Evolutionary conservation across 1,140 invertebrate species (phyloP), one percentile per base, ranked within the genome.

Genomic region (Hermatobates lingyangjiaoensis): DNA sequence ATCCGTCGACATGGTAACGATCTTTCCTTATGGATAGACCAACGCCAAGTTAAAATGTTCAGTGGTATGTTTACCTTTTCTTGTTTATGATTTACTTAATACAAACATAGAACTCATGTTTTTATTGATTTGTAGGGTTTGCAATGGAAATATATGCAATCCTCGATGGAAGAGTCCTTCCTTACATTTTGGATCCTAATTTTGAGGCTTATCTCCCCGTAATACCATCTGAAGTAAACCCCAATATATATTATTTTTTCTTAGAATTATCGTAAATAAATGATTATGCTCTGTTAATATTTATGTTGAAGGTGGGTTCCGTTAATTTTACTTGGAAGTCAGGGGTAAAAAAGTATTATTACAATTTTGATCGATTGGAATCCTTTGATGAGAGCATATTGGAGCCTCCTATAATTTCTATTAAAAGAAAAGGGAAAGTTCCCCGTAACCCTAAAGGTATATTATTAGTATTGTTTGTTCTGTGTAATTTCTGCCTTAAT

Each of bases 251-350:
- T 12, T 30, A 46, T 24, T 24, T 46, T 46, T 34, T n/a, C 30
- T 34, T 34, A 34, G 30, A 10, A 34, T n/a, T 34, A 34, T 34
- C 30, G 30, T 10, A 7, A 34, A 34, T 7, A 34, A 10, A 34
- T 34, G 30, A 34, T 7, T 34, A 34, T 34, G 30, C 7, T 34
- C 7, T 34, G 7, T 34, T 7, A 34, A 34, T 42, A 14, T 42
- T 20, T 42, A 27, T 54, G 44, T 55, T 54, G 24, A 51, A 70
- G 68, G 66, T 71, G 5, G 63, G 79, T 42, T 80, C 81, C 60
- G 86, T 93, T 2, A 92, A 92, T 66, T 91, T 93, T 60, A 92
- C 87, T 5, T 92, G 87, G 88, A 84, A 82, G 63, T 80, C 87
- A 15, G 85, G 83, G 24, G 69, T 74, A 28, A 86, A 84, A 64